These are phyloP conservation scores for Crotalus helleri DNA, from an alignment of 2,113 vertebrate species.

Conservation along the genomic window DNA sequence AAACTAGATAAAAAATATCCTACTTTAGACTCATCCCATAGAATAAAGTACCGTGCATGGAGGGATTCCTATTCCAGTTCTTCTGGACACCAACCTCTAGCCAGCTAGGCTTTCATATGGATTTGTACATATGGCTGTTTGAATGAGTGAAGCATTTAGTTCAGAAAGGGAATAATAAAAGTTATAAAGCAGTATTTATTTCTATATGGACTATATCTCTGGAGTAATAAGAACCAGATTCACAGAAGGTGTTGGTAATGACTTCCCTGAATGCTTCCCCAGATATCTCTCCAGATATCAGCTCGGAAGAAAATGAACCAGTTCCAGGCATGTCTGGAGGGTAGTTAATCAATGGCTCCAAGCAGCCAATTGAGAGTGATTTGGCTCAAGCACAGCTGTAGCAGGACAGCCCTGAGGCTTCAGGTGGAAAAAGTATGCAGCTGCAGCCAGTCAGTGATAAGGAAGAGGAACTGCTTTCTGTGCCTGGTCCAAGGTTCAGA, in stretches of 20 bases:
- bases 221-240: neutral
- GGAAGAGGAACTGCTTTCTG: too few relatives aligned
- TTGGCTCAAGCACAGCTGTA: too few relatives aligned
- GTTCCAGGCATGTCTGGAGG: too few relatives aligned
- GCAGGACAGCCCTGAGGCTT: too few relatives aligned
- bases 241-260: neutral
- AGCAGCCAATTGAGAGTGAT: too few relatives aligned
- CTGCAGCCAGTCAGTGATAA: too few relatives aligned
- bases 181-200: neutral
- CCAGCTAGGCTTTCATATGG: neutral
- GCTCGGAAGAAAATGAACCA: too few relatives aligned
- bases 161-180: neutral
- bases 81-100: neutral
- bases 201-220: neutral
- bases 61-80: neutral
- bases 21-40: neutral
- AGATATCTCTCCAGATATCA: too few relatives aligned
- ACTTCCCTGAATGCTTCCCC: too few relatives aligned
- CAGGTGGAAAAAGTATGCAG: too few relatives aligned
- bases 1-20: neutral
- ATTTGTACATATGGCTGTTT: neutral
- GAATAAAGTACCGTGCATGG: neutral
- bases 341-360: too few relatives aligned
- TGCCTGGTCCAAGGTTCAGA: too few relatives aligned
- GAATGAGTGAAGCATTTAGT: neutral